Percentiles rank a stretch among this genome's conserved stretches.
Conservation (phyloP, 2,797 vertebrate species). For the Octomys mimax region DNA sequence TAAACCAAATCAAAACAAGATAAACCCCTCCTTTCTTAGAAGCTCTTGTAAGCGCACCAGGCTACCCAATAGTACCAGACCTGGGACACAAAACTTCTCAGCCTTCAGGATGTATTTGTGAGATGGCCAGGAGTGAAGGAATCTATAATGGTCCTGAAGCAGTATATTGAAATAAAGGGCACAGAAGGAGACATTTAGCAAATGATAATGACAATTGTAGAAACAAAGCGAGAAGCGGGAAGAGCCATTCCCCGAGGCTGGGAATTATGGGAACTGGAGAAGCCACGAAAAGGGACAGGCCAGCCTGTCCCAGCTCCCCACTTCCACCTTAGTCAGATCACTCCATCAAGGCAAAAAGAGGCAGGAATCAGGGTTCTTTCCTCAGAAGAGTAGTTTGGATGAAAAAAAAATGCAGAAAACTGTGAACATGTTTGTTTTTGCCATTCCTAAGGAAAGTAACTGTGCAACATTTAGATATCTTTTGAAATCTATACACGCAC, state of each 20-base stretch:
- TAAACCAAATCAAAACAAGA: neutral
- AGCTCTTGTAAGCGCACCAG: conserved; percentile 34
- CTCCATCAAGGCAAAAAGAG: neutral
- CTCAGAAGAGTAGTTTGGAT: conserved; percentile 7
- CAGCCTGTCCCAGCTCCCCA: neutral
- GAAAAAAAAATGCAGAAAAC: neutral
- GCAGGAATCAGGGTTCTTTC: neutral
- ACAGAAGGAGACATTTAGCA: conserved; percentile 61
- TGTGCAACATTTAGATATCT: conserved; percentile 63
- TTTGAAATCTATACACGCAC: conserved; percentile 74
- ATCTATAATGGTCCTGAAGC: conserved; percentile 52
- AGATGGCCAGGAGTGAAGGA: neutral
- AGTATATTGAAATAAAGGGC: conserved; percentile 60
- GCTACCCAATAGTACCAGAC: conserved; percentile 18
- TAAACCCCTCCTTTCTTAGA: neutral
- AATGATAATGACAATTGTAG: conserved; percentile 67
- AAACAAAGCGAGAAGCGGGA: conserved; percentile 61
- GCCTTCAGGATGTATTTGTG: conserved; percentile 52
- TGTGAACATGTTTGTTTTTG: neutral
- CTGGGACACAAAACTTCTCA: conserved; percentile 45
- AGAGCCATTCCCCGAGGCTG: conserved; percentile 43
- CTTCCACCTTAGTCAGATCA: neutral
- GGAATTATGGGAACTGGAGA: conserved; percentile 74
- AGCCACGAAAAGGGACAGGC: conserved; percentile 55
- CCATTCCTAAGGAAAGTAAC: conserved; percentile 52